These are phyloP conservation scores for Drosophila nasuta DNA, from an alignment of 1,140 invertebrate genomes.

Conservation along the genomic window DNA sequence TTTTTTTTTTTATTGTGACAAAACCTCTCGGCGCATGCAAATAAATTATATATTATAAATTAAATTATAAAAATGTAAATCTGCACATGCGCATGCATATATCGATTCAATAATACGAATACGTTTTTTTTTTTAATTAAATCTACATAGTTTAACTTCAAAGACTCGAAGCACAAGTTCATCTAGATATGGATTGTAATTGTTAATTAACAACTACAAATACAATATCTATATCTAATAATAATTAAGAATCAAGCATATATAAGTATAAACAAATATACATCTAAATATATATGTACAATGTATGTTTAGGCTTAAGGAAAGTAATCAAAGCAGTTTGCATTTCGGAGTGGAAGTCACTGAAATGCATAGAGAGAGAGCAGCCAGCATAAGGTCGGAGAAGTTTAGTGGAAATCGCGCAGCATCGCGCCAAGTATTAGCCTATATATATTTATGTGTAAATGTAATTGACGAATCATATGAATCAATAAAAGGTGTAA, in stretches of 20 bases:
- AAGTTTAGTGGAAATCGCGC: slow-evolving; percentile 66
- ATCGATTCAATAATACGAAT: slow-evolving; percentile 15
- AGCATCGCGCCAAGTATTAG: slow-evolving; percentile 75
- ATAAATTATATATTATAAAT: slow-evolving; percentile 20
- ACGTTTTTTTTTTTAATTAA: slow-evolving; percentile 12
- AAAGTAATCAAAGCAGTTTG: slow-evolving; percentile 23
- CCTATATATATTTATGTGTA: slow-evolving; percentile 78
- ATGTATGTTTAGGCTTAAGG: slow-evolving; percentile 30
- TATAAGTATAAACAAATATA: slow-evolving; percentile 13
- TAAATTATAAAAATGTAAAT: slow-evolving; percentile 8
- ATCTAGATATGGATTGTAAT: slow-evolving; percentile 73
- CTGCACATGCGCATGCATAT: slow-evolving; percentile 23
- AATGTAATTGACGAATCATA: slow-evolving; percentile 75
- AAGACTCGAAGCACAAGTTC: slow-evolving; percentile 81
- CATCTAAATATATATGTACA: slow-evolving; percentile 23
- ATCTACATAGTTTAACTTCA: slow-evolving; percentile 54
- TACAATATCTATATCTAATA: slow-evolving; percentile 2
- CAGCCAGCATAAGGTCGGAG: slow-evolving; percentile 10
- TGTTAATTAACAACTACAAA: slow-evolving; percentile 57
- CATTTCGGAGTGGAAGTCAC: slow-evolving; percentile 11
- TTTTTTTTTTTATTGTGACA: background rate
- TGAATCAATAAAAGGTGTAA: slow-evolving; percentile 71
- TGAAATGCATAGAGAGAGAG: slow-evolving; percentile 25
- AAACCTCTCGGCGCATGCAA: slow-evolving; percentile 34
- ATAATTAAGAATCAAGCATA: slow-evolving; percentile 9